A percentile compares a stretch with the other conserved stretches of the same genome.
These are phyloP conservation scores for Calephelis nemesis DNA, from an alignment of 1,140 invertebrate genomes.

Conservation along the genomic window DNA sequence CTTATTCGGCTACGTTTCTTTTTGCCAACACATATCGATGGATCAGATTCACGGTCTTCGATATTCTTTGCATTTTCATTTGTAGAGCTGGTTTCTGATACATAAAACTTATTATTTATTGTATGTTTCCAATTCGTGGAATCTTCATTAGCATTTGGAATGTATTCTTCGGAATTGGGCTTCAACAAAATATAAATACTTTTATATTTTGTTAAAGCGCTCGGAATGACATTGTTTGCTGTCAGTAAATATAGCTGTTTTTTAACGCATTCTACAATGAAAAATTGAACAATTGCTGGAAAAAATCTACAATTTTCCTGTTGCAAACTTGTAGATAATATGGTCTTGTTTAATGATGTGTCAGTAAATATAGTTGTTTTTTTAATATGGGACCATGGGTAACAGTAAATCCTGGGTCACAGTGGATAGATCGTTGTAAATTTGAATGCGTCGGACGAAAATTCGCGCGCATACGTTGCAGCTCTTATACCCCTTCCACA, in stretches of 20 bases:
- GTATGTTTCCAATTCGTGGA: not conserved
- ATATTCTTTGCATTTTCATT: too few relatives aligned
- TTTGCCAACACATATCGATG: not conserved
- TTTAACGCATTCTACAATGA: too few relatives aligned
- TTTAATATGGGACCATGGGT: not conserved
- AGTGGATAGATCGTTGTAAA: conserved; percentile 1
- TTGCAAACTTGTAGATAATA: too few relatives aligned
- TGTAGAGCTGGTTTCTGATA: not conserved
- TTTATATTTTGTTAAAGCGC: too few relatives aligned
- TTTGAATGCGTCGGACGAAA: not conserved
- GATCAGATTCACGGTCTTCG: not conserved
- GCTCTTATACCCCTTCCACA: not conserved
- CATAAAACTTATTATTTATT: not conserved
- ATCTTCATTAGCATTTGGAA: not conserved
- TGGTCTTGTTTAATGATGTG: too few relatives aligned
- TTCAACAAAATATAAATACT: too few relatives aligned
- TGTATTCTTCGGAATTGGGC: not conserved
- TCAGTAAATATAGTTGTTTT: too few relatives aligned
- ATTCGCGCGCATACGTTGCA: not conserved
- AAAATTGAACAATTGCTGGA: too few relatives aligned
- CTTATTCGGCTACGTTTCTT: not conserved
- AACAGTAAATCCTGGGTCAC: not conserved
- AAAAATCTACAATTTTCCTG: too few relatives aligned
- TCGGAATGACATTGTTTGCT: too few relatives aligned
- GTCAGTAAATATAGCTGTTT: too few relatives aligned